Base-by-base conservation (phyloP, 2,113 vertebrate species). In the Esox niger region DNA sequence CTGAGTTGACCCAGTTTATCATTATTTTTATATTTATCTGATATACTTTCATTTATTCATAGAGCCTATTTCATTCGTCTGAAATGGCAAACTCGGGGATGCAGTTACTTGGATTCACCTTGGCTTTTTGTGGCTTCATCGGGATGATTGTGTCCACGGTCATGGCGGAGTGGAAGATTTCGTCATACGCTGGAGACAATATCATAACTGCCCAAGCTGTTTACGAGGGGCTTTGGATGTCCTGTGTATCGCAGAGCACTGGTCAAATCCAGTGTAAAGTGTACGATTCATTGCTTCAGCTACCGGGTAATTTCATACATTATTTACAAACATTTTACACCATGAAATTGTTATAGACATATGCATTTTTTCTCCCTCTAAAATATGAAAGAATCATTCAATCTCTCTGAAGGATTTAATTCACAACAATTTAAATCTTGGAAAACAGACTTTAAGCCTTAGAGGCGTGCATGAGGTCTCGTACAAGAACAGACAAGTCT, bases 211-310 rank as follows among this genome's bases (percentile, higher is more conserved):
- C 96, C 11, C 96, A 96, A 84, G 93, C 95, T 1, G 80, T 98
- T 82, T 98, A 93, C 56, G 93, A 98, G 71, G 97, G 97, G 3
- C 93, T 98, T 21, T 98, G 97, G 97, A 95, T 93, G 92, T 88
- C 86, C 61, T 98, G 97, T 49, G 96, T 90, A 25, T 93, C 90
- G 15, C 96, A 99, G 88, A 98, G 95, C 81, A 98, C 96, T 0
- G 96, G 96, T 1, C 96, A 98, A 75, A 83, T 96, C 74, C 96
- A 98, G 80, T 98, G 97, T 87, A 98, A 98, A 87, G 87, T 91
- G 30, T 97, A 90, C 6, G 95, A 98, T 75, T 97, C 96, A 17
- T 80, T 98, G 58, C 93, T 98, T 27, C 93, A 95, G 20, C 78
- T 98, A 2, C 88, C 88, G 77, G 77, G 97, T 98, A 90, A 92